phyloP scores from a whole-genome alignment of 2,888 invertebrate genomes.

The Metellina segmentata region DNA sequence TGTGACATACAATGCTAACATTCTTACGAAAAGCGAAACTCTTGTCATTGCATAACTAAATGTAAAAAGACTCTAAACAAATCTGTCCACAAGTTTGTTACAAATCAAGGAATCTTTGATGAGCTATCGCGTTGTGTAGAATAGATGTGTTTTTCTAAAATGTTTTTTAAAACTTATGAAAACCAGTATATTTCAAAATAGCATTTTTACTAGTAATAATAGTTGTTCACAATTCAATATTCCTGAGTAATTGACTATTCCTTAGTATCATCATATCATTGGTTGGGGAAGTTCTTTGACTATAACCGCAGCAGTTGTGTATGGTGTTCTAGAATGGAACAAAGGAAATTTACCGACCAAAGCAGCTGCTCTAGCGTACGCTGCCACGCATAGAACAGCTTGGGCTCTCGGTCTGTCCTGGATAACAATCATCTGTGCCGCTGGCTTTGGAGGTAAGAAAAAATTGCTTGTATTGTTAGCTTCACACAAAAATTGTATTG shows the following conservation, averaged over 20 bases:
- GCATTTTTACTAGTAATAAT: no score
- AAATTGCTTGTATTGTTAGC: neutral
- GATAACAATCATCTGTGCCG: constrained; percentile 75
- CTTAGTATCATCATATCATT: constrained; percentile 69
- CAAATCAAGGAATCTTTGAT: no score
- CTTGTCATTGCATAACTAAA: no score
- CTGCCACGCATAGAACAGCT: constrained; percentile 71
- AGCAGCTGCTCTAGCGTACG: constrained; percentile 66
- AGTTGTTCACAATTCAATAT: neutral
- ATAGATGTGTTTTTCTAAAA: no score
- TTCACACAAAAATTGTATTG: no score
- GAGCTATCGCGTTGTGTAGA: no score
- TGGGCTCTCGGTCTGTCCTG: constrained; percentile 77
- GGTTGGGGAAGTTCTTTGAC: constrained; percentile 69
- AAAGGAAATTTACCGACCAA: constrained; percentile 62
- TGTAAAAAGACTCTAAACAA: no score
- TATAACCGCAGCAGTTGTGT: constrained; percentile 68
- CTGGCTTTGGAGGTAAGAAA: constrained; percentile 74
- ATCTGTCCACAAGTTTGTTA: no score
- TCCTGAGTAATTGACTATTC: neutral
- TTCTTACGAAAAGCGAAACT: no score
- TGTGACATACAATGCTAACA: no score
- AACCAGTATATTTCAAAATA: no score
- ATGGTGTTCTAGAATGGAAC: constrained; percentile 74
- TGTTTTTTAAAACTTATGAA: no score